Conservation (phyloP, 1,140 invertebrate genomes). For the Drosophila repletoides region DNA sequence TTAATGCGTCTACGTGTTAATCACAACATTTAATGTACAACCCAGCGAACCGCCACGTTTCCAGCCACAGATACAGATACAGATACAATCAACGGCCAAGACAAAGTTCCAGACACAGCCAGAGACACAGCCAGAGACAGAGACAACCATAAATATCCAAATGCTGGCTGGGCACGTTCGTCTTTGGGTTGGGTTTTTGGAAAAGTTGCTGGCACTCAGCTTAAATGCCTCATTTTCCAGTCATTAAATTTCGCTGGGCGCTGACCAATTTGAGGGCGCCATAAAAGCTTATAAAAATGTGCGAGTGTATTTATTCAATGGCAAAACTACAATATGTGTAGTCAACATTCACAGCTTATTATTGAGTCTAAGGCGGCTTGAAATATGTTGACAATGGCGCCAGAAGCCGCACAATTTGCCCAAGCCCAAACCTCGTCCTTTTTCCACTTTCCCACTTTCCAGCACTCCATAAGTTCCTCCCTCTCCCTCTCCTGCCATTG, state of each 20-base stretch:
- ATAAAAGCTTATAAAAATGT: conserved; percentile 57
- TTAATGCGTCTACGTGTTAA: conserved; percentile 77
- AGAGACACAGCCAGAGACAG: conserved; percentile 4
- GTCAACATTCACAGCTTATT: conserved; percentile 54
- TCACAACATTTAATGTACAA: conserved; percentile 70
- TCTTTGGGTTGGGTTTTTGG: conserved; percentile 4
- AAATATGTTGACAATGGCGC: conserved; percentile 81
- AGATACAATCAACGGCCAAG: too few relatives aligned
- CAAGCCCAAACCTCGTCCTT: neutral
- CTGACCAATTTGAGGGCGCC: conserved; percentile 67
- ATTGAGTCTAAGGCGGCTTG: conserved; percentile 62
- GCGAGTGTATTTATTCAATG: conserved; percentile 3
- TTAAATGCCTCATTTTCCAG: conserved; percentile 78
- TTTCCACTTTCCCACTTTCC: neutral
- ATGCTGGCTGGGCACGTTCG: conserved; percentile 59
- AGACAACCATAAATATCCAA: conserved; percentile 60
- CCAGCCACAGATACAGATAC: conserved; percentile 2
- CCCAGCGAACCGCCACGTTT: conserved; percentile 25
- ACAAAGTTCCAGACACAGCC: too few relatives aligned
- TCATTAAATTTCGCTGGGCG: conserved; percentile 67
- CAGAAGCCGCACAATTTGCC: conserved; percentile 42
- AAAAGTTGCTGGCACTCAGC: conserved; percentile 64
- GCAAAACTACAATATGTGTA: conserved; percentile 55
- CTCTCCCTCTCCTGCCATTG: neutral
- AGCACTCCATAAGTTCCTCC: neutral